phyloP scores from a whole-genome alignment of 1,140 invertebrate genomes.

The Leptinotarsa defecta region DNA sequence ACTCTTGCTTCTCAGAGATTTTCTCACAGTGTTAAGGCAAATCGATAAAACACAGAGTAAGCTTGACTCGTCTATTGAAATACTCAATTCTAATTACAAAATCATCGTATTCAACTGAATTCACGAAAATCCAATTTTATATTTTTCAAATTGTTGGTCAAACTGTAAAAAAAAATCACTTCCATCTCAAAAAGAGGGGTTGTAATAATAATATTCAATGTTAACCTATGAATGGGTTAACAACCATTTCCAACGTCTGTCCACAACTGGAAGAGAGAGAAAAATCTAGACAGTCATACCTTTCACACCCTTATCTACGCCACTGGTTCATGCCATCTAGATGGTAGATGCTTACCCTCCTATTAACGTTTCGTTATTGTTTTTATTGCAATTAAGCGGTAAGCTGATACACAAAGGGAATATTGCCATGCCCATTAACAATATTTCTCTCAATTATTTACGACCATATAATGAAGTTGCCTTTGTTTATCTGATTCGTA shows the following conservation, averaged over 20 bases:
- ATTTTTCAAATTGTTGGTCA: no score
- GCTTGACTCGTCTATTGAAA: no score
- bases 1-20: no score
- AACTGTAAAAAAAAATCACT: no score
- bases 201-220: no score
- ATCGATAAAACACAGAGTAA: no score
- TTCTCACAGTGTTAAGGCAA: no score
- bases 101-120: no score
- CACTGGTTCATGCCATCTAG: conserved; percentile 14
- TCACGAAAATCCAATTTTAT: no score
- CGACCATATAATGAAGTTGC: conserved; percentile 38
- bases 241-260: not conserved
- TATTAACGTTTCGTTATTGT: conserved; percentile 43
- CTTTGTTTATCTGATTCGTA: conserved; percentile 36
- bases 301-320: conserved; percentile 1
- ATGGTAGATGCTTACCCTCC: conserved; percentile 30
- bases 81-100: no score
- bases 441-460: conserved; percentile 45
- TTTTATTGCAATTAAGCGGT: conserved; percentile 47
- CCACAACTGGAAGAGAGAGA: not conserved
- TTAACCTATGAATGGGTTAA: no score
- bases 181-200: no score
- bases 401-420: conserved; percentile 48
- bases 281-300: not conserved
- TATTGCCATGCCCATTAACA: conserved; percentile 41